Percentiles rank a stretch among this genome's conserved stretches.
Conservation (phyloP, 2,797 vertebrate genomes). For the Triplophysa bombifrons region DNA sequence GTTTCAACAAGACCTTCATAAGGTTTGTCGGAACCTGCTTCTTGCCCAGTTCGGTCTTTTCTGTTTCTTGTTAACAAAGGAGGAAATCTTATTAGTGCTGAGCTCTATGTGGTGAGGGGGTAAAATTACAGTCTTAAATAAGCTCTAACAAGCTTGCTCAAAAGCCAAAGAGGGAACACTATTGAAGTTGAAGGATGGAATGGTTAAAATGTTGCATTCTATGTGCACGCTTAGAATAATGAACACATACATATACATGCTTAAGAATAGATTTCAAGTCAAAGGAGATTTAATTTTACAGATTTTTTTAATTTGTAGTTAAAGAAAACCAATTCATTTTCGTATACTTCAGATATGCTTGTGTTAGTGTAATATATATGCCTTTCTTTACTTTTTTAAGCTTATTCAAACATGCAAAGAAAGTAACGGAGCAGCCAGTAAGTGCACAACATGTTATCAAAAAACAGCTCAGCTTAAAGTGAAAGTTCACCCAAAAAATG, state of each 20-base stretch:
- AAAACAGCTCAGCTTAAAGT: too few species aligned
- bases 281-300: background rate
- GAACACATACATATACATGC: background rate
- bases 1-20: slow-evolving; percentile 54
- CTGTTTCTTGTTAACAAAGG: slow-evolving; percentile 53
- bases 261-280: background rate
- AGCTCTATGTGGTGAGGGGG: slow-evolving; percentile 38
- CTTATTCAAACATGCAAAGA: too few species aligned
- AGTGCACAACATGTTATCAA: too few species aligned
- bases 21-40: slow-evolving; percentile 41
- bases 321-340: background rate
- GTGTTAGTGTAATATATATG: too few species aligned
- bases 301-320: background rate
- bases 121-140: slow-evolving; percentile 51
- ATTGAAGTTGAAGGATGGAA: slow-evolving; percentile 8
- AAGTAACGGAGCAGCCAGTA: too few species aligned
- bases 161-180: slow-evolving; percentile 16
- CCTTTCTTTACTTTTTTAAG: too few species aligned
- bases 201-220: background rate
- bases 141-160: slow-evolving; percentile 39
- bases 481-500: too few species aligned
- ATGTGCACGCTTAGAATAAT: background rate
- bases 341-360: background rate
- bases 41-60: slow-evolving; percentile 36
- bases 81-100: slow-evolving; percentile 56